These are phyloP conservation scores for Ferrisia virgata DNA, from an alignment of 2,888 invertebrate genomes.

Conservation along the genomic window DNA sequence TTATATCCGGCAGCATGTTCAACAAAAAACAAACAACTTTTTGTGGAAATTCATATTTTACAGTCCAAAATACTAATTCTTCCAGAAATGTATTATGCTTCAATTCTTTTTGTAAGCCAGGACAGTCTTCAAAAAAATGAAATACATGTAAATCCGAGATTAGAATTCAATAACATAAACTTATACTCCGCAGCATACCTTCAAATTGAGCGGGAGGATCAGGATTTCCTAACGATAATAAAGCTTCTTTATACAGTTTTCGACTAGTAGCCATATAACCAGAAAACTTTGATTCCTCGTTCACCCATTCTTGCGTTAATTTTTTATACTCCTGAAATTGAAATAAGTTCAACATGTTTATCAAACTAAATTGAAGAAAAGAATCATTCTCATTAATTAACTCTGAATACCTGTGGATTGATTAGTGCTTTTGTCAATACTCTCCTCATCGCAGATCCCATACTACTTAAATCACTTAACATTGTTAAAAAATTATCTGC, in stretches of 20 bases:
- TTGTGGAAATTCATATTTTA: constrained; percentile 95
- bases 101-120: constrained; percentile 73
- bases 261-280: background rate
- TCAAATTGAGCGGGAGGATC: constrained; percentile 69
- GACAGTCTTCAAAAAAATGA: constrained; percentile 58
- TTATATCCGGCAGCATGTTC: constrained; percentile 91
- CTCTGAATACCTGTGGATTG: constrained; percentile 59
- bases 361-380: background rate
- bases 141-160: background rate
- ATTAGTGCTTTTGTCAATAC: constrained; percentile 90
- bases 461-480: constrained; percentile 89
- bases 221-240: constrained; percentile 74
- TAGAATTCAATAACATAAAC: background rate
- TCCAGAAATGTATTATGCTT: constrained; percentile 83
- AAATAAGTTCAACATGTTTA: background rate
- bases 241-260: constrained; percentile 73
- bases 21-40: constrained; percentile 91
- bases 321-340: background rate
- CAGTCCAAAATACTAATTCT: constrained; percentile 97
- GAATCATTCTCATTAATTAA: background rate
- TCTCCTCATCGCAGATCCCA: constrained; percentile 92
- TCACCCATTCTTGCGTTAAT: constrained; percentile 32
- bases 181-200: constrained; percentile 13
- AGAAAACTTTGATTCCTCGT: background rate
- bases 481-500: constrained; percentile 85